A percentile compares a stretch with the other conserved stretches of the same genome.
Conservation (phyloP, 64 coral and sea anemone genomes). For the Pocillopora verrucosa region DNA sequence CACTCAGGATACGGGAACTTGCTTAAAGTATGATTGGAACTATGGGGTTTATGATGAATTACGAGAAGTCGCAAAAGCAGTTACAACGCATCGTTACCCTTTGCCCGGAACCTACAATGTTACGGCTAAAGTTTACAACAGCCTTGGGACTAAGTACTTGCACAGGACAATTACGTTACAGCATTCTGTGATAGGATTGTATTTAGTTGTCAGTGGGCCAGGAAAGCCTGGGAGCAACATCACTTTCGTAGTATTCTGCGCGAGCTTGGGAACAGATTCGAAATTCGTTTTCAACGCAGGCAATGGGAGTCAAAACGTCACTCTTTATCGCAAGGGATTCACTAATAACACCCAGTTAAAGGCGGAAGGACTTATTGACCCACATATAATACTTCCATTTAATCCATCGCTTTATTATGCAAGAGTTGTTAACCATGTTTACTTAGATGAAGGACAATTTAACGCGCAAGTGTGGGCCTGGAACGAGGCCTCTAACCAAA, state of each 20-base stretch:
- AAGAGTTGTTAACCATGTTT: constrained; percentile 45
- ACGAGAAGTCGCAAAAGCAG: not conserved
- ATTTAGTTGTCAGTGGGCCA: constrained; percentile 43
- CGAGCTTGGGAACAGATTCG: constrained; percentile 57
- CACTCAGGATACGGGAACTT: constrained; percentile 53
- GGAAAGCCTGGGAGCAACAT: constrained; percentile 40
- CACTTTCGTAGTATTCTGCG: constrained; percentile 75
- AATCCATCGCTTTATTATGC: constrained; percentile 18
- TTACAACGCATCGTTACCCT: constrained; percentile 51
- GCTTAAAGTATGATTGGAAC: constrained; percentile 58
- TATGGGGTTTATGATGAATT: constrained; percentile 39
- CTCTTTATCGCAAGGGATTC: not conserved
- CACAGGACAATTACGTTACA: not conserved
- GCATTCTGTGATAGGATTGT: constrained; percentile 63
- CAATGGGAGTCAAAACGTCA: constrained; percentile 21
- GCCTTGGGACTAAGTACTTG: not conserved
- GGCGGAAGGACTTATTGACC: not conserved
- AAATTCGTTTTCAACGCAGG: constrained; percentile 60
- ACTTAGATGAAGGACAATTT: constrained; percentile 12
- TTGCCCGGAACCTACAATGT: constrained; percentile 59
- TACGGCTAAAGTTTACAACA: constrained; percentile 40
- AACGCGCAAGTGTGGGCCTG: constrained; percentile 42
- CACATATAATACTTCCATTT: constrained; percentile 54
- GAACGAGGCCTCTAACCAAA: constrained; percentile 65
- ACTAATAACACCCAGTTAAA: constrained; percentile 3